These are phyloP conservation scores for Lasioglossum calceatum DNA, from an alignment of 2,888 invertebrate species.

Conservation along the genomic window DNA sequence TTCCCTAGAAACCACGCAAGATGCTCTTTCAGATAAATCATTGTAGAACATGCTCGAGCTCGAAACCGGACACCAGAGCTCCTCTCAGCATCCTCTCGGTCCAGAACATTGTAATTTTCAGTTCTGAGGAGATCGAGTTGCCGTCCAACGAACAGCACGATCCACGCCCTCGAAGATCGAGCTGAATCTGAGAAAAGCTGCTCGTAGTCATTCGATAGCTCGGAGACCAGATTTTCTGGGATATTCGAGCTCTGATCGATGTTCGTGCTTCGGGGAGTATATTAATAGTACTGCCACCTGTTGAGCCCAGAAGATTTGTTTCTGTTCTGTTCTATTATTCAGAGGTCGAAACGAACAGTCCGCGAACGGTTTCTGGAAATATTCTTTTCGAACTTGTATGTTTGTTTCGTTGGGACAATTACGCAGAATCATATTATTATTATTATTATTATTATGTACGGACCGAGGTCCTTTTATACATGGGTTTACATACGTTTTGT, in stretches of 20 bases:
- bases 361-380: too few species aligned
- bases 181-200: background rate
- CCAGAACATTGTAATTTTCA: background rate
- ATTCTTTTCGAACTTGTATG: too few species aligned
- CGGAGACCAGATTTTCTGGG: background rate
- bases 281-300: background rate
- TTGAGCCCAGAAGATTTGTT: background rate
- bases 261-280: background rate
- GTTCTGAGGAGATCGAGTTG: background rate
- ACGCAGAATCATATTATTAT: too few species aligned
- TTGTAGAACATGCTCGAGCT: background rate
- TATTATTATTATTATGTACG: too few species aligned
- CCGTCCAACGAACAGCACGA: background rate
- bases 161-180: background rate
- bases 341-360: too few species aligned
- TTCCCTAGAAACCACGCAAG: background rate
- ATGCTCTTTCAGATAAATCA: background rate
- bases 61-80: background rate
- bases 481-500: too few species aligned
- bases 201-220: background rate
- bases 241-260: background rate
- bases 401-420: too few species aligned
- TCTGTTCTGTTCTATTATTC: too few species aligned
- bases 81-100: background rate
- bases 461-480: too few species aligned